phyloP scores from a whole-genome alignment of 2,113 vertebrate species.

The Laterallus jamaicensis region DNA sequence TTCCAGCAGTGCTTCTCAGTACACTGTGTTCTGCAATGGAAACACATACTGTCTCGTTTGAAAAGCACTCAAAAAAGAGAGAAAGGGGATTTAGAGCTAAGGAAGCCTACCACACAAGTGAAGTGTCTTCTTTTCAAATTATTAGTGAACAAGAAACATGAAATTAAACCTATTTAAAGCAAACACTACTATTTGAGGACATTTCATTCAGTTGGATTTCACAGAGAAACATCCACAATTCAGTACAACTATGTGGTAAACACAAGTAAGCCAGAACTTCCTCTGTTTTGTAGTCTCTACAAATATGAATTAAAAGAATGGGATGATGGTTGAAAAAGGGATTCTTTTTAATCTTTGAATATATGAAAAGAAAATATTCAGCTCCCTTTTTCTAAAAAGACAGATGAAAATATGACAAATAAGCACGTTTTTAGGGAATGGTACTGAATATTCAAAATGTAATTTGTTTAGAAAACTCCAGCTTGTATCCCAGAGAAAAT shows the following conservation, averaged over 20 bases:
- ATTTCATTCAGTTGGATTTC: constrained; percentile 43
- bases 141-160: neutral
- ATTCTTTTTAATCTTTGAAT: neutral
- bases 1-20: constrained; percentile 11
- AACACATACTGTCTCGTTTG: neutral
- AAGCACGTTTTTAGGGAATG: neutral
- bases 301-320: neutral
- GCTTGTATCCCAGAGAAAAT: neutral
- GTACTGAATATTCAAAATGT: neutral
- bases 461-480: neutral
- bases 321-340: neutral
- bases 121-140: constrained; percentile 11
- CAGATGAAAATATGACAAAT: neutral
- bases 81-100: neutral
- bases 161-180: constrained; percentile 15
- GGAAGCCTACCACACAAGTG: neutral
- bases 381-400: neutral
- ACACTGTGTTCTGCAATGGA: constrained; percentile 23
- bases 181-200: constrained; percentile 23
- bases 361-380: neutral
- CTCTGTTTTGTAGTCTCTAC: neutral
- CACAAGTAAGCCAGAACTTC: neutral
- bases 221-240: neutral
- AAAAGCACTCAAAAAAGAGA: neutral
- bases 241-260: neutral